phyloP scores from a whole-genome alignment of 1,140 invertebrate species.

The Microplitis mediator region DNA sequence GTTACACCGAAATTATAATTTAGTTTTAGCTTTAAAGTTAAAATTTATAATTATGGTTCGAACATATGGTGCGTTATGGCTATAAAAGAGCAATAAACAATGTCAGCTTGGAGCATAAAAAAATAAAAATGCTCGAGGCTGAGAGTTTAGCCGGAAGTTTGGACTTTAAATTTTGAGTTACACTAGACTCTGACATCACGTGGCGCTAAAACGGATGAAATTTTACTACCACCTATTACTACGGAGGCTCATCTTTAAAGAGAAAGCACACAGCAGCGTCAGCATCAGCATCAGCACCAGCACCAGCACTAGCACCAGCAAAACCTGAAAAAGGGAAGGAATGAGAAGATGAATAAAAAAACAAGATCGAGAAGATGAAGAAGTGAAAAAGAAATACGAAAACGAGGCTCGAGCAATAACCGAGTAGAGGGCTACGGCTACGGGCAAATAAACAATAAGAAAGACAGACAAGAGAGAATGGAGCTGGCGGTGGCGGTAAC shows the following conservation, averaged over 20 bases:
- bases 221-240: background rate
- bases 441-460: conserved; percentile 25
- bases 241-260: no score
- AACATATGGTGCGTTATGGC: no score
- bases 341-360: background rate
- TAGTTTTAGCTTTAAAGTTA: no score
- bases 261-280: no score
- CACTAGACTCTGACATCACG: background rate
- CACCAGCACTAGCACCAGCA: background rate
- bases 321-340: conserved; percentile 9
- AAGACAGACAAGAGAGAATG: conserved; percentile 13
- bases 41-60: no score
- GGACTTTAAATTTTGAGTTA: background rate
- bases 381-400: conserved; percentile 13
- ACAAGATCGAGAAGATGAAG: background rate
- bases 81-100: no score
- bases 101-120: background rate
- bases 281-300: no score
- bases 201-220: conserved; percentile 7
- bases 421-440: background rate
- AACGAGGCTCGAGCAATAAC: conserved; percentile 18
- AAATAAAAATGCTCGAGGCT: background rate
- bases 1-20: no score
- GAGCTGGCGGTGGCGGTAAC: background rate
- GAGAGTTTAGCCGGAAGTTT: background rate